A percentile compares a stretch with the other conserved stretches of the same genome.
These are phyloP conservation scores for Eidolon helvum DNA, from an alignment of 2,113 vertebrate species.

Conservation along the genomic window DNA sequence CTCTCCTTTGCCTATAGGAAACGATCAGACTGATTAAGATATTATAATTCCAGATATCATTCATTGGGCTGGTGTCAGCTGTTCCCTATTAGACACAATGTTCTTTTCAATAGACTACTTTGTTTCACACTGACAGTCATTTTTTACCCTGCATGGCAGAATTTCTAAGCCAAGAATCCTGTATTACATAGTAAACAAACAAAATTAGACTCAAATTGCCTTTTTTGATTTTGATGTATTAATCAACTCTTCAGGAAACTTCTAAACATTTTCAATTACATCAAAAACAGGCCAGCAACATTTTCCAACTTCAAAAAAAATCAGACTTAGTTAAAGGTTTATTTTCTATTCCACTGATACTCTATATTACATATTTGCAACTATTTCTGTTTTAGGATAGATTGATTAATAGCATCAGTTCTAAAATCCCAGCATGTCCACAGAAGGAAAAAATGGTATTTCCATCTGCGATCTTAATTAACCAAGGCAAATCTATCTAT, in stretches of 20 bases:
- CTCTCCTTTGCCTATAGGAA: background rate
- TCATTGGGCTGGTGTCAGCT: conserved; percentile 75
- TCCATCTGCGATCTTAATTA: conserved; percentile 66
- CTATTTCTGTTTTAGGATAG: conserved; percentile 66
- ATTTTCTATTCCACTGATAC: conserved; percentile 25
- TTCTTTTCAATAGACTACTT: conserved; percentile 77
- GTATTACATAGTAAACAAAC: conserved; percentile 75
- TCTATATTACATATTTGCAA: conserved; percentile 63
- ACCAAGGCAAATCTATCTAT: conserved; percentile 47
- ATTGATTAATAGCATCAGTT: conserved; percentile 73
- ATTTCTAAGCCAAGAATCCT: conserved; percentile 80
- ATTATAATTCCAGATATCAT: conserved; percentile 57
- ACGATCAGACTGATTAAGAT: conserved; percentile 32
- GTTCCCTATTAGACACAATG: conserved; percentile 75
- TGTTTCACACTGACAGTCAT: conserved; percentile 80
- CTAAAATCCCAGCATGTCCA: conserved; percentile 61
- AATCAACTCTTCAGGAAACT: conserved; percentile 63
- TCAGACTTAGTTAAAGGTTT: conserved; percentile 46
- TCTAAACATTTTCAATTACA: conserved; percentile 61
- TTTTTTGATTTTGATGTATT: conserved; percentile 69
- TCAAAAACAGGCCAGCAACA: conserved; percentile 38
- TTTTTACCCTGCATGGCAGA: conserved; percentile 80
- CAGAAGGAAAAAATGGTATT: background rate
- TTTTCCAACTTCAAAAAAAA: conserved; percentile 64
- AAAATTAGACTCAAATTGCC: conserved; percentile 64